Evolutionary conservation across 1,140 invertebrate genomes (phyloP).

Genomic region (Temnothorax nylanderi): DNA sequence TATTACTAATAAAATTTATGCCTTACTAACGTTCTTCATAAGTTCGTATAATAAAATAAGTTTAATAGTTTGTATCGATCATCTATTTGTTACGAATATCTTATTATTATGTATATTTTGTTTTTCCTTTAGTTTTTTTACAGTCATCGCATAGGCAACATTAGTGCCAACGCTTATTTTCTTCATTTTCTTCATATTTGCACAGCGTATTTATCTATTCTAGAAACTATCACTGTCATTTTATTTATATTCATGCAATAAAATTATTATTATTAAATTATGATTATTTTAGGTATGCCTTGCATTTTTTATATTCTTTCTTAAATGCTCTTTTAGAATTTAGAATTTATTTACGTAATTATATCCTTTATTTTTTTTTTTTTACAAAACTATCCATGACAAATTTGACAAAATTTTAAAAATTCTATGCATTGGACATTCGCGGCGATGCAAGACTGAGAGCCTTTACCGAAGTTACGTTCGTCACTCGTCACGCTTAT

Average conservation of each 20-base stretch:
- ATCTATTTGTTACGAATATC: not conserved
- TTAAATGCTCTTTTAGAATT: not conserved
- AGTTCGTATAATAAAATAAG: not conserved
- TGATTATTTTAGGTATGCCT: not conserved
- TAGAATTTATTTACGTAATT: slow-evolving; percentile 23
- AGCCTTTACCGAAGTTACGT: slow-evolving; percentile 22
- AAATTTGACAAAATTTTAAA: slow-evolving; percentile 22
- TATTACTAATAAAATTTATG: not conserved
- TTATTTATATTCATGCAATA: not conserved
- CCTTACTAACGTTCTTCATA: not conserved
- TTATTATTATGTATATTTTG: not conserved
- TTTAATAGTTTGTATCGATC: not conserved
- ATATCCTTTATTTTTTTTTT: not conserved
- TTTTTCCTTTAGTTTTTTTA: not conserved
- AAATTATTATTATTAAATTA: slow-evolving; percentile 2
- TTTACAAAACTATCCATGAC: not conserved
- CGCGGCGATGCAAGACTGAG: not conserved
- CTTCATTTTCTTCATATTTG: not conserved
- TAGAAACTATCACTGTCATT: not conserved
- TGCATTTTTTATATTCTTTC: not conserved
- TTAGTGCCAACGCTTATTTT: not conserved
- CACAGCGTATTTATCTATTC: not conserved
- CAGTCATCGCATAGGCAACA: not conserved
- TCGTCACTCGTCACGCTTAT: slow-evolving; percentile 48
- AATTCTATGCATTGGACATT: not conserved